These are phyloP conservation scores for Mormyrops boulengeri DNA, from an alignment of 2,797 vertebrate species.

Conservation along the genomic window DNA sequence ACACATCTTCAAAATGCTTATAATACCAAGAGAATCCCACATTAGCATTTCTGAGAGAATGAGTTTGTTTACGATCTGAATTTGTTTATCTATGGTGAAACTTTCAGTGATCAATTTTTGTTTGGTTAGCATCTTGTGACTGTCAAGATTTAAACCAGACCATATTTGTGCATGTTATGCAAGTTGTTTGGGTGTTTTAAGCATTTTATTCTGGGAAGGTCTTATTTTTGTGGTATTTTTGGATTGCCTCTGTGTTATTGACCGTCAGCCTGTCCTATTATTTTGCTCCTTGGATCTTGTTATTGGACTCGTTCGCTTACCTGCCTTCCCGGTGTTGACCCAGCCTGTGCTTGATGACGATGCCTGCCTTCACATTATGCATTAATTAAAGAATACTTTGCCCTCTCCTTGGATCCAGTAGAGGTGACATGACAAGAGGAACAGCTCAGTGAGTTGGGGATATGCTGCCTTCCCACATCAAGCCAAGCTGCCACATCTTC, in stretches of 20 bases:
- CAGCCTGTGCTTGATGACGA: not conserved
- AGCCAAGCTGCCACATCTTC: not conserved
- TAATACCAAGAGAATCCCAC: no score
- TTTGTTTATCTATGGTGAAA: not conserved
- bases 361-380: not conserved
- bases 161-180: not conserved
- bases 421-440: not conserved
- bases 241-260: not conserved
- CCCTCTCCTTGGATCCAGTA: not conserved
- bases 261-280: not conserved
- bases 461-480: not conserved
- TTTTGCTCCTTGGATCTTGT: not conserved
- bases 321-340: not conserved
- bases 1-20: not conserved
- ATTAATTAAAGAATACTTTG: not conserved
- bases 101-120: not conserved
- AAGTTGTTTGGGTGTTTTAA: not conserved
- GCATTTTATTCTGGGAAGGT: not conserved
- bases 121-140: not conserved
- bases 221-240: not conserved
- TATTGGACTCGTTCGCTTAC: not conserved
- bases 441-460: not conserved
- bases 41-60: not conserved
- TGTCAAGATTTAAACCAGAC: not conserved
- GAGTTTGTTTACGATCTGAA: not conserved